Conservation (phyloP, 2,797 vertebrate species). For the Diplodus sargus region DNA sequence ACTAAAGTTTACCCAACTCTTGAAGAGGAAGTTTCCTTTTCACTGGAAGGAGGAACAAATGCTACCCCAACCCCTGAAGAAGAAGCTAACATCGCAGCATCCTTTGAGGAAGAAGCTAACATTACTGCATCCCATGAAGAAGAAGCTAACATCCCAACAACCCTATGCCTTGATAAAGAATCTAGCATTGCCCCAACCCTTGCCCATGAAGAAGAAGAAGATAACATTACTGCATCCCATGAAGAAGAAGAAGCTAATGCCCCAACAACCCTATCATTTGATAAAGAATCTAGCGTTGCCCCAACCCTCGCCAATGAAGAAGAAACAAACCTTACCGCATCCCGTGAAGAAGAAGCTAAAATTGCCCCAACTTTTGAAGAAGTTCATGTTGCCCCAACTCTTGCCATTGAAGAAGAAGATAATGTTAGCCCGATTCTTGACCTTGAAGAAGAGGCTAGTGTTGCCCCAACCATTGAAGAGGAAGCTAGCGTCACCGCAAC, state of each 20-base stretch:
- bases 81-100: not conserved
- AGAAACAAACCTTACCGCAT: not conserved
- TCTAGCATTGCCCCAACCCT: not conserved
- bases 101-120: not conserved
- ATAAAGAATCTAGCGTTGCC: not conserved
- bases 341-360: not conserved
- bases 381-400: not conserved
- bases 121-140: not conserved
- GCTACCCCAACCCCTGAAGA: not conserved
- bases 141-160: not conserved
- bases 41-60: not conserved
- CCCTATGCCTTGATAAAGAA: no score
- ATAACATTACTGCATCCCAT: not conserved
- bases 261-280: no score
- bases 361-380: conserved; percentile 7
- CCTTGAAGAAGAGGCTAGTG: not conserved
- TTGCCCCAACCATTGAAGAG: not conserved
- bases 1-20: not conserved
- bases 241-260: not conserved
- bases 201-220: conserved; percentile 4
- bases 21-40: not conserved
- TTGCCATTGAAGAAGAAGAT: conserved; percentile 4
- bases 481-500: not conserved
- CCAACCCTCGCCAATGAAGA: not conserved
- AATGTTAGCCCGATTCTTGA: conserved; percentile 4